These are phyloP conservation scores for Chamaea fasciata DNA, from an alignment of 2,113 vertebrate genomes.

Conservation along the genomic window DNA sequence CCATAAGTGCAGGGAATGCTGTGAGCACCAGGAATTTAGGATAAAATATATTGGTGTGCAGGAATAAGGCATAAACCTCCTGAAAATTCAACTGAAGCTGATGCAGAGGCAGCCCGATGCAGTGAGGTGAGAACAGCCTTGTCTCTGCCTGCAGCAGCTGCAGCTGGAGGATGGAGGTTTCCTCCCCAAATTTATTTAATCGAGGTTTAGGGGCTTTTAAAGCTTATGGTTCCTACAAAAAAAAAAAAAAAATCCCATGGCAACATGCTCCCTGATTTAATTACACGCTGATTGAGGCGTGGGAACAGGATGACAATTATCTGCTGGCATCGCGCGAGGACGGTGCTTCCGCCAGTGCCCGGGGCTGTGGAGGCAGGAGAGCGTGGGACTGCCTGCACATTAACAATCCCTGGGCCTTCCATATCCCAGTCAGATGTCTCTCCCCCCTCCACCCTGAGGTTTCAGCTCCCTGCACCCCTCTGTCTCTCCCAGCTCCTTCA, in stretches of 20 bases:
- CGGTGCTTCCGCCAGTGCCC: not conserved
- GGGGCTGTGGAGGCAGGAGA: not conserved
- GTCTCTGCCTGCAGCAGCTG: not conserved
- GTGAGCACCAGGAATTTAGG: fast-evolving
- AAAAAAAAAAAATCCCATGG: not conserved
- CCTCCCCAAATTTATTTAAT: not conserved
- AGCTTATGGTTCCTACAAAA: not conserved
- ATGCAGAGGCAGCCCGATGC: not conserved
- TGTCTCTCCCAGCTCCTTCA: not conserved
- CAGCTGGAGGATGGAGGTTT: not conserved
- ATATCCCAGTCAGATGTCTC: not conserved
- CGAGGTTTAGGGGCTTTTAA: not conserved
- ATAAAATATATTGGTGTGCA: not conserved
- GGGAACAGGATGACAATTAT: slow-evolving; percentile 19
- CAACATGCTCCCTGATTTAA: slow-evolving; percentile 37
- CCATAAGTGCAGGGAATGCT: not conserved
- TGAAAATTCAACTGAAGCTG: not conserved
- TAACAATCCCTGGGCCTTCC: not conserved
- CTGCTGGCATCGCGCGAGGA: not conserved
- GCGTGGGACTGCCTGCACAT: not conserved
- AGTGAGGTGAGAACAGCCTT: not conserved
- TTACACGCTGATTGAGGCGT: not conserved
- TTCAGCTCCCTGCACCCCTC: not conserved
- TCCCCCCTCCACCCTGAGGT: too few relatives aligned
- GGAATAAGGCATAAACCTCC: not conserved